These are phyloP conservation scores for Chrysolina haemoptera DNA, from an alignment of 2,888 invertebrate genomes.

Conservation along the genomic window DNA sequence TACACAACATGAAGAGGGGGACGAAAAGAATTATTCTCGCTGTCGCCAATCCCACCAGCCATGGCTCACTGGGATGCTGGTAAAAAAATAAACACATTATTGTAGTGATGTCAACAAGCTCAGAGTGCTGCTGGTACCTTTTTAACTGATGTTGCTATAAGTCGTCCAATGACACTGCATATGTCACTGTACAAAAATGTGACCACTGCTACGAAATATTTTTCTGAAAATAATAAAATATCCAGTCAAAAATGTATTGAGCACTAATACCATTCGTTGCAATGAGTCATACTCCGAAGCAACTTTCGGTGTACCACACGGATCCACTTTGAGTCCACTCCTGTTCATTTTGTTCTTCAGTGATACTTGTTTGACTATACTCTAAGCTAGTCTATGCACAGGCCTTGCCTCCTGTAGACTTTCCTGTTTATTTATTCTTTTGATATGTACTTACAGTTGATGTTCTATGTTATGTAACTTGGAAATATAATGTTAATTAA, in stretches of 20 bases:
- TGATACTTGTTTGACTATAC: too few relatives aligned
- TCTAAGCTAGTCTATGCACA: too few relatives aligned
- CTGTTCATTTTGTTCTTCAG: too few relatives aligned
- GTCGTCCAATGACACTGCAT: conserved; percentile 48
- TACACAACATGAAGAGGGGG: conserved; percentile 48
- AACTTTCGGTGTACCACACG: too few relatives aligned
- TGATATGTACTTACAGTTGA: too few relatives aligned
- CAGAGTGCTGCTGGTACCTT: conserved; percentile 34
- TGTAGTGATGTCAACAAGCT: neutral
- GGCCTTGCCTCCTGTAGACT: too few relatives aligned
- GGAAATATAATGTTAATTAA: too few relatives aligned
- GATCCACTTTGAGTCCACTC: too few relatives aligned
- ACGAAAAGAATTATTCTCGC: conserved; percentile 47
- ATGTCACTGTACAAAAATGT: conserved; percentile 50
- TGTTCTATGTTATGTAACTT: too few relatives aligned
- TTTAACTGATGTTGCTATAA: conserved; percentile 40
- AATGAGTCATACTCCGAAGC: too few relatives aligned
- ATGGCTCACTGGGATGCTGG: conserved; percentile 37
- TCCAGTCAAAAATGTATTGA: neutral
- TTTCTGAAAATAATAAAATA: conserved; percentile 44
- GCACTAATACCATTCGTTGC: too few relatives aligned
- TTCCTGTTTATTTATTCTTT: too few relatives aligned
- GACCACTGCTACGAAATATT: conserved; percentile 51
- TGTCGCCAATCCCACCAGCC: conserved; percentile 37
- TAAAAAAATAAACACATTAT: conserved; percentile 32